A percentile compares a stretch with the other conserved stretches of the same genome.
phyloP scores from a whole-genome alignment of 2,888 invertebrate species.

The Gymnosoma rotundatum region DNA sequence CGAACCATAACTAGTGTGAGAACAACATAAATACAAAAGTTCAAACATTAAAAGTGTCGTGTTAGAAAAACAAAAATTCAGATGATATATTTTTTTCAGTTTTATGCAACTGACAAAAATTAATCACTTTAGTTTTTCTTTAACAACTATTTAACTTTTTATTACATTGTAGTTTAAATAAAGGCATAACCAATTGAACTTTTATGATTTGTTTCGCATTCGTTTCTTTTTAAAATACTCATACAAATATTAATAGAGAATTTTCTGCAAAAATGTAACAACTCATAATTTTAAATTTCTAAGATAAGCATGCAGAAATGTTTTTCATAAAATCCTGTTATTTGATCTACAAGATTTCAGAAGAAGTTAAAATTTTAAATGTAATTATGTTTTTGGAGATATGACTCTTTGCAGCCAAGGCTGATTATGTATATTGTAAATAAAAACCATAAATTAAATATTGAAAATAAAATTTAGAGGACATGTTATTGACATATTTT shows the following conservation, averaged over 20 bases:
- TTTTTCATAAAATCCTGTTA: too few relatives aligned
- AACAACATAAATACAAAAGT: slow-evolving; percentile 44
- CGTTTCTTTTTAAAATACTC: background rate
- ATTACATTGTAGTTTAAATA: slow-evolving; percentile 9
- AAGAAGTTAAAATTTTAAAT: too few relatives aligned
- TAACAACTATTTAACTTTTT: slow-evolving; percentile 33
- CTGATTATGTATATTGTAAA: background rate
- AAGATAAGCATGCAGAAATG: too few relatives aligned
- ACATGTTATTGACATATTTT: slow-evolving; percentile 38
- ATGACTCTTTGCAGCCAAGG: too few relatives aligned
- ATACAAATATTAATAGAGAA: too few relatives aligned
- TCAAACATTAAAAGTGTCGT: slow-evolving; percentile 34
- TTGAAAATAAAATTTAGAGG: background rate
- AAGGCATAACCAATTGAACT: slow-evolving; percentile 15
- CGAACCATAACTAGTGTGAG: background rate
- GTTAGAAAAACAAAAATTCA: background rate
- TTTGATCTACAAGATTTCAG: too few relatives aligned
- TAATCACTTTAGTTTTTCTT: slow-evolving; percentile 48
- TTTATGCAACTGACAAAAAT: slow-evolving; percentile 52
- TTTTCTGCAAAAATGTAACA: too few relatives aligned
- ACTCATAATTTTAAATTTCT: too few relatives aligned
- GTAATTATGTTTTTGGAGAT: too few relatives aligned
- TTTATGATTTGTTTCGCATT: slow-evolving; percentile 36
- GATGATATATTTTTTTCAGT: background rate
- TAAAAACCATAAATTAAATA: background rate